These are phyloP conservation scores for Hafferia zeledoni DNA, from an alignment of 2,797 vertebrate species.

Conservation along the genomic window DNA sequence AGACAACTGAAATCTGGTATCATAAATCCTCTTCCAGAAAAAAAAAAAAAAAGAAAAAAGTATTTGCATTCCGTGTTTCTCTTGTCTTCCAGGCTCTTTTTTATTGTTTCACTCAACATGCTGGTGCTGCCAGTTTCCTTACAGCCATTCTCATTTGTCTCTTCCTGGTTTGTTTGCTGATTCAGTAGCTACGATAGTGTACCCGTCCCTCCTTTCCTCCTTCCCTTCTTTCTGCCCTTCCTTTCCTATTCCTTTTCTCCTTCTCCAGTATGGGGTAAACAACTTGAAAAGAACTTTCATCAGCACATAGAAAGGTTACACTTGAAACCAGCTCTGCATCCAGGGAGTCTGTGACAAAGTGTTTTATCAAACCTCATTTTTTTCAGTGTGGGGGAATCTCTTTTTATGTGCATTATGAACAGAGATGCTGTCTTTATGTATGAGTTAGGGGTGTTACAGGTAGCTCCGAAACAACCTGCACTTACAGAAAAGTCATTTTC, in stretches of 20 bases:
- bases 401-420: background rate
- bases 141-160: constrained; percentile 28
- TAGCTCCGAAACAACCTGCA: background rate
- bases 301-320: background rate
- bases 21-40: constrained; percentile 13
- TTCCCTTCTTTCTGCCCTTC: background rate
- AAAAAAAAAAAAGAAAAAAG: background rate
- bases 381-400: background rate
- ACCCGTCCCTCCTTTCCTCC: background rate
- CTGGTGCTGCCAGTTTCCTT: background rate
- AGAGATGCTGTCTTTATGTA: constrained; percentile 10
- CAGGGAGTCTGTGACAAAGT: constrained; percentile 29
- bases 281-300: constrained; percentile 29
- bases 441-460: background rate
- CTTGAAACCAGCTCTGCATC: constrained; percentile 49
- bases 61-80: constrained; percentile 17
- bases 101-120: constrained; percentile 24
- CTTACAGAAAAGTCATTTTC: background rate
- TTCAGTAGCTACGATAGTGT: background rate
- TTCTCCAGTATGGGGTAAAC: background rate
- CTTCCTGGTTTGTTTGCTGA: background rate
- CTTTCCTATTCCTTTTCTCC: background rate
- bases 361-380: constrained; percentile 42
- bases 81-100: background rate
- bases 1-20: constrained; percentile 28